Evolutionary conservation across 2,113 vertebrate genomes (phyloP).

Genomic region (Solea senegalensis): DNA sequence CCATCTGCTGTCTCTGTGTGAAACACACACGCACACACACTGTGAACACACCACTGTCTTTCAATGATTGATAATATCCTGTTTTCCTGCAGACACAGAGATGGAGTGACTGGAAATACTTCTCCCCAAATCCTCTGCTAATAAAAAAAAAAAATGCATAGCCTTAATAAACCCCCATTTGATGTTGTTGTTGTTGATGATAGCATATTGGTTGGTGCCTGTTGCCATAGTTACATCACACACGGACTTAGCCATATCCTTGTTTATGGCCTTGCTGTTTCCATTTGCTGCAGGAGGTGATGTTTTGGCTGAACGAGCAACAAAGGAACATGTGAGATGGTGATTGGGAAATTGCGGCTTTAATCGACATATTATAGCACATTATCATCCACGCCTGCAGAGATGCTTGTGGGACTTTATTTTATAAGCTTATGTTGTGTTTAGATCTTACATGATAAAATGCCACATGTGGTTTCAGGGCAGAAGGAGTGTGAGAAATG

Average conservation of each 20-base stretch:
- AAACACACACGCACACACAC: background rate
- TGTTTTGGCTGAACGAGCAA: conserved; percentile 9
- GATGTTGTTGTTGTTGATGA: background rate
- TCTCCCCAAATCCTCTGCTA: background rate
- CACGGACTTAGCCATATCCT: conserved; percentile 21
- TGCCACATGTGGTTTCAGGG: background rate
- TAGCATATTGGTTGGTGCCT: conserved; percentile 34
- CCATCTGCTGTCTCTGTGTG: background rate
- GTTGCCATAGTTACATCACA: conserved; percentile 64
- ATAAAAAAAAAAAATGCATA: conserved; percentile 5
- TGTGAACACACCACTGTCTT: background rate
- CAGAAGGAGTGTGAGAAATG: conserved; percentile 3
- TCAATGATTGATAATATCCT: conserved; percentile 26
- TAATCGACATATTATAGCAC: conserved; percentile 1
- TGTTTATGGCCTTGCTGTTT: conserved; percentile 26
- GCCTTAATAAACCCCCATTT: background rate
- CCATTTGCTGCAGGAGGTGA: conserved; percentile 15
- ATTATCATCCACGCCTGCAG: background rate
- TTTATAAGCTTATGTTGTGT: conserved; percentile 1
- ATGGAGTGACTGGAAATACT: conserved; percentile 19
- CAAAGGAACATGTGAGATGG: background rate
- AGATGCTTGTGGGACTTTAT: background rate
- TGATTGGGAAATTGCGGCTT: background rate
- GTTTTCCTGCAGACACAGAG: conserved; percentile 10
- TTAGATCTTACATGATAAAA: background rate